These are phyloP conservation scores for Ennomos fuscantarius DNA, from an alignment of 2,888 invertebrate genomes.

Conservation along the genomic window DNA sequence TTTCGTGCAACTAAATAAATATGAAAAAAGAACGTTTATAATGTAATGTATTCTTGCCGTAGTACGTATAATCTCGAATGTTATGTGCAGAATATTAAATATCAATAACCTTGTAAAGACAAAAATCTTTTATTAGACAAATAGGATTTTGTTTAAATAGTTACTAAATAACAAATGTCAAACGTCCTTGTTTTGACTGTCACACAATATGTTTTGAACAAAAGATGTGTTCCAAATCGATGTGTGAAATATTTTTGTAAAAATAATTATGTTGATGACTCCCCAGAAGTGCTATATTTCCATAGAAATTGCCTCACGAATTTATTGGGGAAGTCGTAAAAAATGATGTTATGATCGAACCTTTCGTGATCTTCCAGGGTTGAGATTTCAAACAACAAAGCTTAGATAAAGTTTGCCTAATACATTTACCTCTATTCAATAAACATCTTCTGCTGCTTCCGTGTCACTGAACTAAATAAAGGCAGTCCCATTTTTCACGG, in stretches of 20 bases:
- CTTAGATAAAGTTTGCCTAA: conserved; percentile 3
- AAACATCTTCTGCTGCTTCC: neutral
- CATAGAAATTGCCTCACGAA: conserved; percentile 31
- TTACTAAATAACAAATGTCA: neutral
- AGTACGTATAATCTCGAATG: too few species aligned
- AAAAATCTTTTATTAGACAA: too few species aligned
- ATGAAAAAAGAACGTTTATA: too few species aligned
- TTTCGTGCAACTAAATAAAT: too few species aligned
- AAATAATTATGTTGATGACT: conserved; percentile 24
- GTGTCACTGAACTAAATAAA: too few species aligned
- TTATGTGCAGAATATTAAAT: too few species aligned
- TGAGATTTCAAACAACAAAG: conserved; percentile 24
- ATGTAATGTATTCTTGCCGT: too few species aligned
- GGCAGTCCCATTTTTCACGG: too few species aligned
- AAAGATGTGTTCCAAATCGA: conserved; percentile 12
- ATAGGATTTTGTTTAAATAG: too few species aligned
- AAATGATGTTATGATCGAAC: conserved; percentile 30
- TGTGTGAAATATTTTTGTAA: conserved; percentile 19
- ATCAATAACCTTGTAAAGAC: too few species aligned
- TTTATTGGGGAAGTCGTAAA: conserved; percentile 26
- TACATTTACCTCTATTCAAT: conserved; percentile 1
- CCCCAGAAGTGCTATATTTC: conserved; percentile 26
- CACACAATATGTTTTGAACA: neutral
- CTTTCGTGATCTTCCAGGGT: conserved; percentile 25
- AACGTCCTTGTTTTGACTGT: conserved; percentile 2